A percentile compares a stretch with the other conserved stretches of the same genome.
These are phyloP conservation scores for Aphidius gifuensis DNA, from an alignment of 1,140 invertebrate genomes.

Conservation along the genomic window DNA sequence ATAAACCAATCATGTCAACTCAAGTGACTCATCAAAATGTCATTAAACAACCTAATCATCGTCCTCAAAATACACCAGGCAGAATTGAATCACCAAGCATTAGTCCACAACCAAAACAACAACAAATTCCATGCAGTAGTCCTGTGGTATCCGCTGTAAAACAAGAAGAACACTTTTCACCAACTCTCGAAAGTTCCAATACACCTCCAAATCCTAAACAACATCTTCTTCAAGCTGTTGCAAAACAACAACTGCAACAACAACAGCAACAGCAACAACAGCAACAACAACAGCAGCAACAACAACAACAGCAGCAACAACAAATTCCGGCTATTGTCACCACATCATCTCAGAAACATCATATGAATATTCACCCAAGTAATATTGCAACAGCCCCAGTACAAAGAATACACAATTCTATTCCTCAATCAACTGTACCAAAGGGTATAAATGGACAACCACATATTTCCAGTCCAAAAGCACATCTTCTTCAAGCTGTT, in stretches of 20 bases:
- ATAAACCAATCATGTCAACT: conserved; percentile 35
- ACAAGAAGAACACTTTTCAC: conserved; percentile 47
- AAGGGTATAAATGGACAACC: conserved; percentile 48
- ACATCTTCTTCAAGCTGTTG: conserved; percentile 47
- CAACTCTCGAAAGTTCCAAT: conserved; percentile 44
- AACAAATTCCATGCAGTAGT: conserved; percentile 24
- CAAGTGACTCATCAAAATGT: conserved; percentile 45
- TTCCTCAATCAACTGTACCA: conserved; percentile 38
- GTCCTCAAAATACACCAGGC: conserved; percentile 38
- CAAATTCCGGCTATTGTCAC: conserved; percentile 38
- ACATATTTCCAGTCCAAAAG: conserved; percentile 52
- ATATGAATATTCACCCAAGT: conserved; percentile 38
- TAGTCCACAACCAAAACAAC: conserved; percentile 39
- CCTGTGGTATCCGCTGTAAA: conserved; percentile 19
- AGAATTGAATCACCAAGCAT: conserved; percentile 45
- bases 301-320: conserved; percentile 21
- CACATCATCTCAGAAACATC: conserved; percentile 42
- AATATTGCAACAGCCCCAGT: conserved; percentile 32
- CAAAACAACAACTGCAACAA: conserved; percentile 40
- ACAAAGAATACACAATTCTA: conserved; percentile 46
- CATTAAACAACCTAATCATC: conserved; percentile 40
- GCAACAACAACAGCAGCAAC: conserved; percentile 34
- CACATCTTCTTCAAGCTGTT: conserved; percentile 52
- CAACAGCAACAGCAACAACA: conserved; percentile 48
- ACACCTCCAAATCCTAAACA: conserved; percentile 47